Conservation (phyloP, 2,888 invertebrate species). For the Microplitis manilae region DNA sequence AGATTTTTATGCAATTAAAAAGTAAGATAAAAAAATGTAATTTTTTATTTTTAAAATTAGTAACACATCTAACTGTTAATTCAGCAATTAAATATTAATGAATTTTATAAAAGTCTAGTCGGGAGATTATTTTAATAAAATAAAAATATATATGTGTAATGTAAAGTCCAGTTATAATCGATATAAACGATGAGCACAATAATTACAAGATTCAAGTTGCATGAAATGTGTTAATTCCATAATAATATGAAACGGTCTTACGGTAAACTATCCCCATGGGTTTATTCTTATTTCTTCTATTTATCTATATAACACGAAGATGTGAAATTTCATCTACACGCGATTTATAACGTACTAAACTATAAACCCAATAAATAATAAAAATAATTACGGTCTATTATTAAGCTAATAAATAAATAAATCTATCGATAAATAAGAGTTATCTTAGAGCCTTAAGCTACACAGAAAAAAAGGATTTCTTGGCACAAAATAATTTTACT, state of each 20-base stretch:
- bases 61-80: background rate
- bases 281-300: background rate
- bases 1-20: no score
- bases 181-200: slow-evolving; percentile 32
- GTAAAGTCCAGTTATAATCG: slow-evolving; percentile 34
- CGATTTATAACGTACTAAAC: slow-evolving; percentile 17
- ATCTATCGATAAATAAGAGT: background rate
- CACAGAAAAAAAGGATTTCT: background rate
- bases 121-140: background rate
- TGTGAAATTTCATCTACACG: slow-evolving; percentile 6
- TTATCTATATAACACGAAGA: background rate
- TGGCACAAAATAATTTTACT: background rate
- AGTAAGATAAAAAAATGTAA: no score
- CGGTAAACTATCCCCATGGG: slow-evolving; percentile 26
- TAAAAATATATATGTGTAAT: slow-evolving; percentile 10
- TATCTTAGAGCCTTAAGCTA: background rate
- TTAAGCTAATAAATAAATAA: background rate
- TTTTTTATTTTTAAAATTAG: background rate
- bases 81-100: background rate
- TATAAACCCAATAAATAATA: background rate
- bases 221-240: slow-evolving; percentile 39
- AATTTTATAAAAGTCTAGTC: background rate
- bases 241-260: slow-evolving; percentile 23
- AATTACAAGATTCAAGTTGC: slow-evolving; percentile 34
- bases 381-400: no score